phyloP scores from a whole-genome alignment of 2,888 invertebrate genomes.

The Herminia tarsipennalis region DNA sequence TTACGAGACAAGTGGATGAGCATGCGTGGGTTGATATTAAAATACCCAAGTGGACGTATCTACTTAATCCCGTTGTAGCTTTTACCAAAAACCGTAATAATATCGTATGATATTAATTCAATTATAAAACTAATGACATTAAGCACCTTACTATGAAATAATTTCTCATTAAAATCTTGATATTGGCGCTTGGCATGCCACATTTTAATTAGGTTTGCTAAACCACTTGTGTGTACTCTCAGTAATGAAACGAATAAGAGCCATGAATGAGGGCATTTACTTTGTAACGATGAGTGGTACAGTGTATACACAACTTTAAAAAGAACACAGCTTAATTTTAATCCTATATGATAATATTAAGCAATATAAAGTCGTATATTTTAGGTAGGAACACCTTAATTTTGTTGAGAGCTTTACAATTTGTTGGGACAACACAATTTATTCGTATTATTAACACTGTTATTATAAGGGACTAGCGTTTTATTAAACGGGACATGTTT shows the following conservation, averaged over 20 bases:
- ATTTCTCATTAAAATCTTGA: slow-evolving; percentile 22
- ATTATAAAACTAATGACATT: slow-evolving; percentile 9
- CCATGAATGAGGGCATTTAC: slow-evolving; percentile 14
- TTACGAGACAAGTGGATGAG: background rate
- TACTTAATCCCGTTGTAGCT: background rate
- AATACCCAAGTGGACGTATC: background rate
- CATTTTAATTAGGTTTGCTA: slow-evolving; percentile 30
- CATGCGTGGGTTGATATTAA: slow-evolving; percentile 5
- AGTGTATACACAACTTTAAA: slow-evolving; percentile 22
- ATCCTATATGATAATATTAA: slow-evolving; percentile 22
- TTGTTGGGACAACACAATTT: slow-evolving; percentile 14
- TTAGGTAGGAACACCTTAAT: slow-evolving; percentile 11
- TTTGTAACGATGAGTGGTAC: slow-evolving; percentile 6
- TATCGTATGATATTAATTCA: background rate
- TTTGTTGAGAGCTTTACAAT: slow-evolving; percentile 13
- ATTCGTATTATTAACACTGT: slow-evolving; percentile 5
- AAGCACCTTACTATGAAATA: slow-evolving; percentile 10
- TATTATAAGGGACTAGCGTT: background rate
- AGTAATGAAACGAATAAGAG: slow-evolving; percentile 6
- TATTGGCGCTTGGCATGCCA: slow-evolving; percentile 30
- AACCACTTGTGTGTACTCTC: slow-evolving; percentile 2
- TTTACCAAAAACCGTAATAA: slow-evolving; percentile 1
- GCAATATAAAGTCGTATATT: slow-evolving; percentile 18
- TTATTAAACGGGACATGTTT: slow-evolving; percentile 1
- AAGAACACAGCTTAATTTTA: slow-evolving; percentile 25